These are phyloP conservation scores for Haliclystus octoradiatus DNA, from an alignment of 30 jellyfish, hydroid and myxozoan genomes.

Conservation along the genomic window DNA sequence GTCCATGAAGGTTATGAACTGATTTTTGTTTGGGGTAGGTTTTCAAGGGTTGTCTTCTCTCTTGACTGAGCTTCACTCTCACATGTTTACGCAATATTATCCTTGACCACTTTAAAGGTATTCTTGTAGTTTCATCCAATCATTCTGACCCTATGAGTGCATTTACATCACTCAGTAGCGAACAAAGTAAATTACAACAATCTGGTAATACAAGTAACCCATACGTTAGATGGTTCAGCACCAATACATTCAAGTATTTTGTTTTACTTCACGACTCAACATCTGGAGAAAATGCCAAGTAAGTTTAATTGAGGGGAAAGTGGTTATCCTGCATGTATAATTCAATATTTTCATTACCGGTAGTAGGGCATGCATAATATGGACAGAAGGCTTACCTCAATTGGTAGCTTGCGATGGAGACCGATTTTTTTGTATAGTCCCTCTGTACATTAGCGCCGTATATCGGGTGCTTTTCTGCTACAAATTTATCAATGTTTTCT, in stretches of 20 bases:
- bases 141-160: conserved; percentile 98
- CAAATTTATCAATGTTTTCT: too few relatives aligned
- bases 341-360: not conserved
- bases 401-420: too few relatives aligned
- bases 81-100: not conserved
- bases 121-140: conserved; percentile 78
- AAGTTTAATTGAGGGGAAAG: not conserved
- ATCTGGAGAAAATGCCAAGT: conserved; percentile 90
- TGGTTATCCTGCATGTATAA: not conserved
- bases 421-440: too few relatives aligned
- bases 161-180: conserved; percentile 72
- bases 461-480: too few relatives aligned
- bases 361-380: too few relatives aligned
- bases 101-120: conserved; percentile 25
- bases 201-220: conserved; percentile 38
- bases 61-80: not conserved
- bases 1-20: too few relatives aligned
- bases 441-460: too few relatives aligned
- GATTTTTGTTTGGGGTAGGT: not conserved
- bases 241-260: conserved; percentile 67
- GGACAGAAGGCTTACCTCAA: too few relatives aligned
- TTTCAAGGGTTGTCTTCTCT: too few relatives aligned
- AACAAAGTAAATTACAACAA: conserved; percentile 68
- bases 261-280: conserved; percentile 73
- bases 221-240: conserved; percentile 66